Conservation (phyloP, 2,113 vertebrate genomes). For the Pseudopodoces humilis region DNA sequence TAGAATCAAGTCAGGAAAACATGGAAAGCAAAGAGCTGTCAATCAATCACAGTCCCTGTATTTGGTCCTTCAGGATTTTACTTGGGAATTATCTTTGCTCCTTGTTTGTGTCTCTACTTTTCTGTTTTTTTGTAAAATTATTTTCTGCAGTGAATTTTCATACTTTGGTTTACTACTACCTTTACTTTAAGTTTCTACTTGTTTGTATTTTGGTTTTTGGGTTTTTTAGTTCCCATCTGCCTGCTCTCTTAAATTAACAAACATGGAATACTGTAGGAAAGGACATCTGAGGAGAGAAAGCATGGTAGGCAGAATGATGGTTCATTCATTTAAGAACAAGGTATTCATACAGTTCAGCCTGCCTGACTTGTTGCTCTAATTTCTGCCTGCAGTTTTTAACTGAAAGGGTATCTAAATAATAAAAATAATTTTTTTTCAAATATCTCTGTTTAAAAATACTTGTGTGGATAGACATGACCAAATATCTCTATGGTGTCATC, state of each 20-base stretch:
- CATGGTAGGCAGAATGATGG: neutral
- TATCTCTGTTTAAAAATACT: neutral
- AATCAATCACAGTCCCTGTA: neutral
- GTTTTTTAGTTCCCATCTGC: neutral
- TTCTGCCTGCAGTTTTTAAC: neutral
- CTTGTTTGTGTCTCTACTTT: neutral
- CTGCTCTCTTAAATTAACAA: neutral
- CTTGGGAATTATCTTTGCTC: neutral
- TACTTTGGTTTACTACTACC: neutral
- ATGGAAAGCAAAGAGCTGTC: neutral
- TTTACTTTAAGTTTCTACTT: neutral
- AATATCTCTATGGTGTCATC: neutral
- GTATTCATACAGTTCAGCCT: neutral
- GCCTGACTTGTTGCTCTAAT: neutral
- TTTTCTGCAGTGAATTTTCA: neutral
- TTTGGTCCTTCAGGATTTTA: neutral
- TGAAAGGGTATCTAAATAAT: neutral
- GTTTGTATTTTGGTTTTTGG: neutral
- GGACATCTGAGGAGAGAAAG: neutral
- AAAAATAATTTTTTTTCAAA: neutral
- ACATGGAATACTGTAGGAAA: neutral
- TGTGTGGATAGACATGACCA: neutral
- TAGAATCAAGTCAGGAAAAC: neutral
- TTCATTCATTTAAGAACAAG: neutral
- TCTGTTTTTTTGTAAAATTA: neutral